Evolutionary conservation across 2,888 invertebrate genomes (phyloP).

Genomic region (Steinernema scapterisci): DNA sequence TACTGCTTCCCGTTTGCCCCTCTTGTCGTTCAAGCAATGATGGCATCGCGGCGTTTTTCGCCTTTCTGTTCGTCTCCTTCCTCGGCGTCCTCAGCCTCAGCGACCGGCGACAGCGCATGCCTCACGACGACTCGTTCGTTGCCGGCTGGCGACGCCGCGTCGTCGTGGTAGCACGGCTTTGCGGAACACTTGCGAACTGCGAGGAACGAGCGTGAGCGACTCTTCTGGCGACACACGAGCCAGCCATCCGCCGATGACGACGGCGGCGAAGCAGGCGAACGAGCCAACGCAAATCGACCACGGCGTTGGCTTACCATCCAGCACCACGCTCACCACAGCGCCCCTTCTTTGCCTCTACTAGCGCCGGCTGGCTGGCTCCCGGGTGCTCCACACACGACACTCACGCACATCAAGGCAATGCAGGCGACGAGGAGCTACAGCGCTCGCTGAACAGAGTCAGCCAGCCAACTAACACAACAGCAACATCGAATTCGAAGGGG

Average conservation of each 20-base stretch:
- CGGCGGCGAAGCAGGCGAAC: background rate
- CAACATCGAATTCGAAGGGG: constrained; percentile 17
- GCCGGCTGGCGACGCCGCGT: background rate
- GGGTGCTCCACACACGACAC: constrained; percentile 7
- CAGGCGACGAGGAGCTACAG: background rate
- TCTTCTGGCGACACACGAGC: constrained; percentile 6
- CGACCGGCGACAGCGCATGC: no score
- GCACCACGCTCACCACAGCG: constrained; percentile 7
- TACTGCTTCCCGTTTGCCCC: background rate
- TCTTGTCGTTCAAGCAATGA: background rate
- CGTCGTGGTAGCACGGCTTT: background rate
- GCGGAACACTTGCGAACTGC: constrained; percentile 23
- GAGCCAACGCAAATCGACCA: constrained; percentile 14
- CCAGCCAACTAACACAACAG: constrained; percentile 24
- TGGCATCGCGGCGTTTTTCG: constrained; percentile 20
- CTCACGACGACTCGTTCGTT: background rate
- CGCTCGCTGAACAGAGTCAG: constrained; percentile 10
- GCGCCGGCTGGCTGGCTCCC: background rate
- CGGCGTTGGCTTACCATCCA: background rate
- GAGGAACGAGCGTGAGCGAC: background rate
- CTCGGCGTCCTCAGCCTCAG: constrained; percentile 4
- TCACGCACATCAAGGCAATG: constrained; percentile 3
- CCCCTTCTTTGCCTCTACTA: constrained; percentile 1
- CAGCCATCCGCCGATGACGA: background rate
- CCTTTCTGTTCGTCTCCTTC: background rate